Evolutionary conservation across 35 echinoderm and acorn worm genomes (phyloP).

Genomic region (Hemicentrotus pulcherrimus): DNA sequence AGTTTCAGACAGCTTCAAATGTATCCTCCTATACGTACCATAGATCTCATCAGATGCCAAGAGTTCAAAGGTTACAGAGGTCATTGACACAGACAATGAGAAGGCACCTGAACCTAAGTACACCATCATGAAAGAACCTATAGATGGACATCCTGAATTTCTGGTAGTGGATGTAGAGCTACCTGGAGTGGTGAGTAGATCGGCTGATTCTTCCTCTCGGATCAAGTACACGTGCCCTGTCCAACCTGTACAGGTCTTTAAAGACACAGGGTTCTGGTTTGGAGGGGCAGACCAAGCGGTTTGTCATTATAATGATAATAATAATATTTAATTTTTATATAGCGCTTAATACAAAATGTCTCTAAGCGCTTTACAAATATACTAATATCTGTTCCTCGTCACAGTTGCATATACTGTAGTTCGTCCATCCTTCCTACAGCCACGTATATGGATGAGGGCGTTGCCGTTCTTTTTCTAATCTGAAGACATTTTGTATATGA

Average conservation of each 20-base stretch:
- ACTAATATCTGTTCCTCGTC: no score
- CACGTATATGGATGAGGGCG: no score
- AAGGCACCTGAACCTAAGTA: conserved; percentile 75
- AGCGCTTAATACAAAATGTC: no score
- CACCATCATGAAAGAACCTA: conserved; percentile 84
- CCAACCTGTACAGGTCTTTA: background rate
- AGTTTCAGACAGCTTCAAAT: no score
- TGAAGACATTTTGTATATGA: no score
- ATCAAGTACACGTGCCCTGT: no score
- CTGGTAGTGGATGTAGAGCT: conserved; percentile 86
- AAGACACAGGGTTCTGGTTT: background rate
- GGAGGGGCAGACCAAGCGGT: background rate
- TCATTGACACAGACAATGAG: background rate
- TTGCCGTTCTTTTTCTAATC: no score
- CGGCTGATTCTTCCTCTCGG: background rate
- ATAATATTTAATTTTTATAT: no score
- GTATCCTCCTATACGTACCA: background rate
- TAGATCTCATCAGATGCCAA: conserved; percentile 45
- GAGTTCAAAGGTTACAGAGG: conserved; percentile 37
- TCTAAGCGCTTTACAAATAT: no score
- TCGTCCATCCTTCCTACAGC: no score
- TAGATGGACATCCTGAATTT: conserved; percentile 92
- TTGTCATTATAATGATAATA: no score
- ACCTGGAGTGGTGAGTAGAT: conserved; percentile 88
- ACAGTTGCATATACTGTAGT: no score